Base-by-base conservation (phyloP, 2,113 vertebrate genomes). In the Antigone vipio region DNA sequence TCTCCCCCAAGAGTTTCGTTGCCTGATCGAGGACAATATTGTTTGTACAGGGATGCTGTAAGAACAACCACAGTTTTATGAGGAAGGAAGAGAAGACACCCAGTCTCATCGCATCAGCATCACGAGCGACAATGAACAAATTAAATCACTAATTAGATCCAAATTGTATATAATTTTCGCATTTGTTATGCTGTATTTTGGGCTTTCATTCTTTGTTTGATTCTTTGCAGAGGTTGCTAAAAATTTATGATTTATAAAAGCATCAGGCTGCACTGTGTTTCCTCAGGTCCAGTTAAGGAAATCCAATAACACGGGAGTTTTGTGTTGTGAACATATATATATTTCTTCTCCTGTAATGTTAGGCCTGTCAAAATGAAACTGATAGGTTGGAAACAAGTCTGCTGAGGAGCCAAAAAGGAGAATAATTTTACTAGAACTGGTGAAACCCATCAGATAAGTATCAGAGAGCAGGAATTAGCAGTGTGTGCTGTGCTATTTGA, bases 201-300 rank as follows among this genome's bases (percentile, higher is more conserved):
- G 20, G 35, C 24, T 86, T 83, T 67, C 20, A 15, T 58, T 80
- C n/a, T 73, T 60, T 49, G 9, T 64, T 72, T n/a, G 8, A 29
- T 27, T 95, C 52, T 77, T 94, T 75, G 56, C 47, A 60, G 44
- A 85, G 19, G 13, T 71, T 4, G 10, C 79, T 85, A 22, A 95
- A 92, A 42, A 87, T 85, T 85, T 85, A 63, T 81, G 49, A 79
- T 80, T 85, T 73, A 68, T 82, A 85, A 92, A 97, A 66, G 29
- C 52, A 63, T 44, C 73, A 72, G 40, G n/a, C 71, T 79, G 26
- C 32, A 40, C 21, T 74, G 38, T 81, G 32, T 73, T 89, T 93
- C 72, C 52, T 64, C 0, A 2, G 38, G 81, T 68, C 77, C 73
- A 79, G 80, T 88, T 92, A 92, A 77, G 73, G 71, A 92, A 93